phyloP scores from a whole-genome alignment of 2,113 vertebrate species.

The Geococcyx californianus region DNA sequence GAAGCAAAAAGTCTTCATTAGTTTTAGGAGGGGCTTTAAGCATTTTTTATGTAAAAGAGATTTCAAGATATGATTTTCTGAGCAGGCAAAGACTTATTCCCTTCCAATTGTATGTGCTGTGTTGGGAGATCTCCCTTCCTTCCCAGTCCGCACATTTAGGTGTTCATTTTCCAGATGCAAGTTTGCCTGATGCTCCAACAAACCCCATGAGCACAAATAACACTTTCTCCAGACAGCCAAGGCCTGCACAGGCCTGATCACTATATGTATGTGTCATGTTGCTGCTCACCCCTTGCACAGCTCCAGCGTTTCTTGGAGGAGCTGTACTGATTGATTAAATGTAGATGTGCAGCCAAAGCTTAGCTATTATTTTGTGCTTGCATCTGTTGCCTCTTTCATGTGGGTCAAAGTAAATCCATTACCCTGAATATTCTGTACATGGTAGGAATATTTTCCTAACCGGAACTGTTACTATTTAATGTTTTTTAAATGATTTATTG shows the following conservation, averaged over 20 bases:
- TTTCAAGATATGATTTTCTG: neutral
- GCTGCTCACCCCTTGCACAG: neutral
- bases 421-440: neutral
- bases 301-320: neutral
- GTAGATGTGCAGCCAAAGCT: neutral
- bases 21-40: neutral
- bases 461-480: neutral
- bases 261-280: neutral
- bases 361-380: neutral
- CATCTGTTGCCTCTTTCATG: neutral
- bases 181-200: neutral
- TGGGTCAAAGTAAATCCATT: neutral
- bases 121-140: neutral
- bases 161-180: neutral
- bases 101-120: neutral
- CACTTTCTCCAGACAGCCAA: neutral
- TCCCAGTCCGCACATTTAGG: rapidly evolving
- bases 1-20: neutral
- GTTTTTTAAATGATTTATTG: neutral
- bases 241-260: neutral
- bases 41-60: neutral
- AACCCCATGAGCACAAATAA: neutral
- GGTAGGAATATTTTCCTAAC: neutral
- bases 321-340: neutral
- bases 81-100: neutral